Conservation (phyloP, 2,888 invertebrate species). For the Alviniconcha strummeri region DNA sequence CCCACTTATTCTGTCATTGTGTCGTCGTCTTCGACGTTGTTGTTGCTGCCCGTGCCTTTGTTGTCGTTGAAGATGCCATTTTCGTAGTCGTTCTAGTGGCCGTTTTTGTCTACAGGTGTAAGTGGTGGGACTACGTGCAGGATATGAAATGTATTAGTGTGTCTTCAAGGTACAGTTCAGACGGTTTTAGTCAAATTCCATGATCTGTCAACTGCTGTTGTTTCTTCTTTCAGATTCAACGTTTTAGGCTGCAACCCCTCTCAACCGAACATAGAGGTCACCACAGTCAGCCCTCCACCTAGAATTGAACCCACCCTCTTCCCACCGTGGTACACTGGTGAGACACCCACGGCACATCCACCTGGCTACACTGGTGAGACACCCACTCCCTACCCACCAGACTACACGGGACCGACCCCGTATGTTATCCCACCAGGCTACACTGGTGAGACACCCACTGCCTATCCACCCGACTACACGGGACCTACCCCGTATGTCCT, state of each 20-base stretch:
- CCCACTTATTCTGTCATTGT: too few species aligned
- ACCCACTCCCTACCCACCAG: conserved; percentile 37
- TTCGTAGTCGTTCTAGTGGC: too few species aligned
- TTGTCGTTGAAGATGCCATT: too few species aligned
- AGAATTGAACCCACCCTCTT: conserved; percentile 6
- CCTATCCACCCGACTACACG: conserved; percentile 26
- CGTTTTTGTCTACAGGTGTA: too few species aligned
- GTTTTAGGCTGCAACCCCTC: conserved; percentile 57
- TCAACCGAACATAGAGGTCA: conserved; percentile 9
- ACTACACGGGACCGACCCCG: conserved; percentile 15
- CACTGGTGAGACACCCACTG: conserved; percentile 14
- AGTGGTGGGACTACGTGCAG: too few species aligned
- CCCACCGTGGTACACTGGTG: conserved; percentile 12
- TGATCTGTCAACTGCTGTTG: too few species aligned
- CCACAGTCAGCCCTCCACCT: conserved; percentile 23
- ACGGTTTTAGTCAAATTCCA: too few species aligned
- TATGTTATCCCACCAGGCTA: not conserved
- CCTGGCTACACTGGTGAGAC: conserved; percentile 18
- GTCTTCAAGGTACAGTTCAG: too few species aligned
- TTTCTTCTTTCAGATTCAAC: conserved; percentile 46
- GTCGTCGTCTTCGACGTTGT: too few species aligned
- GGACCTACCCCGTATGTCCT: not conserved
- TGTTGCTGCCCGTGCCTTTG: too few species aligned
- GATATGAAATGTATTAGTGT: too few species aligned
- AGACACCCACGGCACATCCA: conserved; percentile 24